Percentiles rank a stretch among this genome's conserved stretches.
phyloP scores from a whole-genome alignment of 2,113 vertebrate genomes.

The Mus pahari region DNA sequence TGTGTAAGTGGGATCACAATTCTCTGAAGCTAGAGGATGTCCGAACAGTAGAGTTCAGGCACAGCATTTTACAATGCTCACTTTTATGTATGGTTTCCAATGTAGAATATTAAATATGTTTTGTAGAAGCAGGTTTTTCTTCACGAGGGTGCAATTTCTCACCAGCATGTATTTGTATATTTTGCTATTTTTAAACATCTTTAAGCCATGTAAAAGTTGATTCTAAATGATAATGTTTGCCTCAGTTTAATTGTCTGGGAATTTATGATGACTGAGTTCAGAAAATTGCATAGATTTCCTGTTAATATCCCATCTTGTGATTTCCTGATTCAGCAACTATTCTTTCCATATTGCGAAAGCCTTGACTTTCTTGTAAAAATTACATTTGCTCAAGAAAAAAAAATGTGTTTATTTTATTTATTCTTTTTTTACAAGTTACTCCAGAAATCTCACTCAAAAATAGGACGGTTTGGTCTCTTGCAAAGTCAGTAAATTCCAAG shows the following conservation, averaged over 20 bases:
- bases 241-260: background rate
- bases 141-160: background rate
- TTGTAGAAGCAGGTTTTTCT: background rate
- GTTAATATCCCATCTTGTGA: background rate
- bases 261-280: background rate
- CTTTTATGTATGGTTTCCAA: background rate
- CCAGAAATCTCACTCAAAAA: background rate
- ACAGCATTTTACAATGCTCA: background rate
- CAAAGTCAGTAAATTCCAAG: background rate
- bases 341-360: background rate
- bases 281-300: background rate
- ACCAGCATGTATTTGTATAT: background rate
- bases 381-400: background rate
- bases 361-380: background rate
- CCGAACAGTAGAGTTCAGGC: background rate
- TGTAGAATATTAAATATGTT: background rate
- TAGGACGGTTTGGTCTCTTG: background rate
- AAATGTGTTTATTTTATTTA: too few species aligned
- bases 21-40: too few species aligned
- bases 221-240: background rate
- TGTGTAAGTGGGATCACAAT: rapidly evolving
- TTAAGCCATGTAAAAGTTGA: background rate
- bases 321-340: rapidly evolving
- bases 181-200: background rate
- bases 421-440: background rate